phyloP scores from a whole-genome alignment of 2,113 vertebrate genomes.

The Ursus arctos region DNA sequence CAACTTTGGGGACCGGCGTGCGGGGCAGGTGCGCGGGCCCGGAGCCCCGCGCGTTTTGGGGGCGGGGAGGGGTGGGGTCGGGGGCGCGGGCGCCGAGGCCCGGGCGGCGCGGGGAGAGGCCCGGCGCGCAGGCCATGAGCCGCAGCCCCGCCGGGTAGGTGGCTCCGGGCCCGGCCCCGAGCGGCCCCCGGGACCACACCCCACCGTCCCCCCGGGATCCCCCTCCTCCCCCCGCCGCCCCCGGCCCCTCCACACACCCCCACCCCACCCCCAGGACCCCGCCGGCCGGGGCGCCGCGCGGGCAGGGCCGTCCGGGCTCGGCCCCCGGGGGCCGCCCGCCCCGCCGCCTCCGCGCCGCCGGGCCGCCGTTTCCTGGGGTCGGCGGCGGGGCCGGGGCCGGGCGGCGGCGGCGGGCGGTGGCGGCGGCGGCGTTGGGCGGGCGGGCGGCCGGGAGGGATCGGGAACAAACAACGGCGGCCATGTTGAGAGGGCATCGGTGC shows the following conservation, averaged over 20 bases:
- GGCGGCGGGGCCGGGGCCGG: background rate
- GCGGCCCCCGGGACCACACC: slow-evolving; percentile 32
- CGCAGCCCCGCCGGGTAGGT: slow-evolving; percentile 82
- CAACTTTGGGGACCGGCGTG: slow-evolving; percentile 51
- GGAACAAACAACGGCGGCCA: slow-evolving; percentile 99
- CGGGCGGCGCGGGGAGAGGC: slow-evolving; percentile 85
- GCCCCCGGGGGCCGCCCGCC: background rate
- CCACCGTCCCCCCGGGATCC: background rate
- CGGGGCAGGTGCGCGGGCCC: slow-evolving; percentile 79
- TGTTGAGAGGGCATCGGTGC: slow-evolving; percentile 95
- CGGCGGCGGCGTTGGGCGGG: slow-evolving; percentile 56
- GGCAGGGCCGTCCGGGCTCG: background rate
- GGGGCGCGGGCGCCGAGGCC: slow-evolving; percentile 85
- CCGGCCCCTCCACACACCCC: slow-evolving; percentile 62
- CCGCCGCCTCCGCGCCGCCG: slow-evolving; percentile 78
- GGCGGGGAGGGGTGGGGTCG: slow-evolving; percentile 64
- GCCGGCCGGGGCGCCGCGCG: slow-evolving; percentile 76
- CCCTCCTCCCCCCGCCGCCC: slow-evolving; percentile 84
- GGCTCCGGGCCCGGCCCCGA: slow-evolving; percentile 18
- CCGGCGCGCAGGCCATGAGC: slow-evolving; percentile 89
- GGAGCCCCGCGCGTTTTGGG: slow-evolving; percentile 33
- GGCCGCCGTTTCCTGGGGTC: slow-evolving; percentile 83
- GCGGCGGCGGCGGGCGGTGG: slow-evolving; percentile 56
- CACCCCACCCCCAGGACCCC: slow-evolving; percentile 58
- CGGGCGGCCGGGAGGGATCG: slow-evolving; percentile 95